These are phyloP conservation scores for Dinoponera quadriceps DNA, from an alignment of 1,140 invertebrate species.

Conservation along the genomic window DNA sequence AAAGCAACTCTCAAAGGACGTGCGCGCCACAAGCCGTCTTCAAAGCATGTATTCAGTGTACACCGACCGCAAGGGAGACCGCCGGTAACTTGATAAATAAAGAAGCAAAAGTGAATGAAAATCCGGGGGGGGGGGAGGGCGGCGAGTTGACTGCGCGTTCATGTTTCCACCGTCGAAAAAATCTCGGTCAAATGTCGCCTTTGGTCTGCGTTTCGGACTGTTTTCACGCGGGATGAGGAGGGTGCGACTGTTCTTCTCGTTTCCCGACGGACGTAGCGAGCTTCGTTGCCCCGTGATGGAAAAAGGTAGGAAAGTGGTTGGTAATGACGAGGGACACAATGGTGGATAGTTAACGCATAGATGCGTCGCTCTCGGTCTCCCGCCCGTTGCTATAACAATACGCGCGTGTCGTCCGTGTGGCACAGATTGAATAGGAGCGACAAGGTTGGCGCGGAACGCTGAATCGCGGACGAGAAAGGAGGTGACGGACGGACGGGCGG, in stretches of 20 bases:
- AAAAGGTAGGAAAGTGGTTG: conserved; percentile 22
- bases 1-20: conserved; percentile 54
- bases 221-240: background rate
- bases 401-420: background rate
- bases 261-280: background rate
- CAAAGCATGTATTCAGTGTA: conserved; percentile 60
- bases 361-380: background rate
- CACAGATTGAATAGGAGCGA: conserved; percentile 36
- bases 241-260: background rate
- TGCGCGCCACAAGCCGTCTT: conserved; percentile 35
- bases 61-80: conserved; percentile 43
- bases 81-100: conserved; percentile 52
- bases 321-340: conserved; percentile 63
- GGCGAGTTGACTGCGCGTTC: background rate
- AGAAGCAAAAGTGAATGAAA: conserved; percentile 54
- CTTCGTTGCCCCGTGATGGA: background rate
- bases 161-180: conserved; percentile 28
- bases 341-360: conserved; percentile 68
- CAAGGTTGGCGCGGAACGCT: conserved; percentile 18
- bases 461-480: conserved; percentile 6
- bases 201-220: background rate
- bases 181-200: background rate
- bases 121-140: no score
- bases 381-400: background rate
- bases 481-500: no score